A percentile compares a stretch with the other conserved stretches of the same genome.
Evolutionary conservation across 2,113 vertebrate species (phyloP).

Genomic region (Ondatra zibethicus): DNA sequence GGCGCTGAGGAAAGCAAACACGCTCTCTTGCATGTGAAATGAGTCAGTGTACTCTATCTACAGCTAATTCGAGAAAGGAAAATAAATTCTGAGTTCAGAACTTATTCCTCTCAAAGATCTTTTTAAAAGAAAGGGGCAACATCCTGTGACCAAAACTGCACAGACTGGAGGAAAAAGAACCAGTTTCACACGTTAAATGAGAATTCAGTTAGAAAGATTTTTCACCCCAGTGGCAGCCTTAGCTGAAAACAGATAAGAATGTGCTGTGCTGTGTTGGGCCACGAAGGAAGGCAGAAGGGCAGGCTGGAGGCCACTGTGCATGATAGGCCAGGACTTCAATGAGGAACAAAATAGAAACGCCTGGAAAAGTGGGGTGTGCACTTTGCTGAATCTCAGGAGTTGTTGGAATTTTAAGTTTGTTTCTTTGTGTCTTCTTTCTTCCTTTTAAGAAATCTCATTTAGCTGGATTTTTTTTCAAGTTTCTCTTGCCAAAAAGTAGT

Average conservation of each 20-base stretch:
- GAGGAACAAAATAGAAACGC: not conserved
- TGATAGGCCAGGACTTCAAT: not conserved
- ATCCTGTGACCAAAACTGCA: not conserved
- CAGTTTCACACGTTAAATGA: constrained; percentile 50
- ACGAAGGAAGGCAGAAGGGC: not conserved
- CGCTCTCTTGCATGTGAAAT: constrained; percentile 58
- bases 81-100: constrained; percentile 65
- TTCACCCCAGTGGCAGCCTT: not conserved
- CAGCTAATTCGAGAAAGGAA: constrained; percentile 61
- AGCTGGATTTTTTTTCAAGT: constrained; percentile 24
- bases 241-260: not conserved
- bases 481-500: constrained; percentile 17
- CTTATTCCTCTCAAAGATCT: constrained; percentile 37
- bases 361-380: not conserved
- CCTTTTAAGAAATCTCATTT: constrained; percentile 28
- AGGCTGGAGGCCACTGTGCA: not conserved
- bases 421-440: constrained; percentile 4
- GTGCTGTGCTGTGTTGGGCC: no score
- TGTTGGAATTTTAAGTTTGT: not conserved
- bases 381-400: not conserved
- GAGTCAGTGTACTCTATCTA: constrained; percentile 2
- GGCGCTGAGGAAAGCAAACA: not conserved
- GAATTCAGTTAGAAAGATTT: not conserved
- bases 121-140: constrained; percentile 45
- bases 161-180: constrained; percentile 25